Evolutionary conservation across 2,113 vertebrate genomes (phyloP).

Genomic region (Corythornis cristatus): DNA sequence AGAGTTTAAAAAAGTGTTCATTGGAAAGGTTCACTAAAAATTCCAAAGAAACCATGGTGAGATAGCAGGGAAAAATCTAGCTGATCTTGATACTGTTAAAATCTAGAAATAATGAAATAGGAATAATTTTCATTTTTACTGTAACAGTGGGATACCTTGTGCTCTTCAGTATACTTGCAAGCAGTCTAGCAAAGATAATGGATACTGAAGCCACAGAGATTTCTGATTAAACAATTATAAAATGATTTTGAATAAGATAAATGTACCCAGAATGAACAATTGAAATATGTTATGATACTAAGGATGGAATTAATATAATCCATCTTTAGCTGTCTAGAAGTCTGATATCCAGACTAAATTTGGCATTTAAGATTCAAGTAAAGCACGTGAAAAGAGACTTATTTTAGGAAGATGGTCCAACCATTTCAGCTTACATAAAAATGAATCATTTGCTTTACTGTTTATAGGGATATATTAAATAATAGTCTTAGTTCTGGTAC

Average conservation of each 20-base stretch:
- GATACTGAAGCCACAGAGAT: not conserved
- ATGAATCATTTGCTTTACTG: not conserved
- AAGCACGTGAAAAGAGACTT: not conserved
- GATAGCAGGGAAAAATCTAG: not conserved
- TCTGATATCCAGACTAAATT: not conserved
- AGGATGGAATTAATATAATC: not conserved
- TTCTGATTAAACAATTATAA: not conserved
- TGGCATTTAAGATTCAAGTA: not conserved
- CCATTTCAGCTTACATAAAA: not conserved
- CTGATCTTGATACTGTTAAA: not conserved
- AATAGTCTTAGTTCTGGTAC: not conserved
- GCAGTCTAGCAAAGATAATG: not conserved
- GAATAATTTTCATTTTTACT: not conserved
- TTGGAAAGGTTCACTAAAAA: not conserved
- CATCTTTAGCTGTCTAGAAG: not conserved
- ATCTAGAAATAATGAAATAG: not conserved
- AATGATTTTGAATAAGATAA: not conserved
- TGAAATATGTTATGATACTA: not conserved
- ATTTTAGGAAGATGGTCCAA: not conserved
- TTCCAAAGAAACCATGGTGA: not conserved
- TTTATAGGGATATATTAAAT: not conserved
- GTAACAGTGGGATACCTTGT: not conserved
- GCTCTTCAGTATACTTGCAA: not conserved
- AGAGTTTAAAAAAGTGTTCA: not conserved
- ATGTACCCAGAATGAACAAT: not conserved